These are phyloP conservation scores for Drosophila kikkawai DNA, from an alignment of 1,140 invertebrate genomes.

Conservation along the genomic window DNA sequence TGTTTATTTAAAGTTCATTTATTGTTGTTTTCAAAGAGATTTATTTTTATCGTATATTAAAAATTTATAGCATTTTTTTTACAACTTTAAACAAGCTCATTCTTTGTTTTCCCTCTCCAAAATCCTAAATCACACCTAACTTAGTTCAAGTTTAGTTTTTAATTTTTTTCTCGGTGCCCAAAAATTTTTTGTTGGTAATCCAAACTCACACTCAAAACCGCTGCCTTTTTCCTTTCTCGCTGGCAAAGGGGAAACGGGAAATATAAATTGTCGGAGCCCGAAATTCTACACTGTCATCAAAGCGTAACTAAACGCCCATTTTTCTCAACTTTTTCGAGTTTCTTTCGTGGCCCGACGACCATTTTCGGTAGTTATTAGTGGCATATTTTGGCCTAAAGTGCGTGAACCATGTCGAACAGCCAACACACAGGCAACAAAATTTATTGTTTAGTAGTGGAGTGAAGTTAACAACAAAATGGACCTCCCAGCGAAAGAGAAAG, in stretches of 20 bases:
- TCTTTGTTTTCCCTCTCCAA: too few species aligned
- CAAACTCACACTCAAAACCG: slow-evolving; percentile 11
- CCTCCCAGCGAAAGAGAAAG: slow-evolving; percentile 66
- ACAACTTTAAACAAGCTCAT: too few species aligned
- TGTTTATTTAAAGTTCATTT: too few species aligned
- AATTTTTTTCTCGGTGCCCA: slow-evolving; percentile 1
- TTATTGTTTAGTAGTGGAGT: slow-evolving; percentile 70
- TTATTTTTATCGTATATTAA: too few species aligned
- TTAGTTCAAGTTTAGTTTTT: neutral
- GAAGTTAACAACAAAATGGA: slow-evolving; percentile 82
- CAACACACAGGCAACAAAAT: slow-evolving; percentile 71
- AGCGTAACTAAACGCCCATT: slow-evolving; percentile 84
- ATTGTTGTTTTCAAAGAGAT: too few species aligned
- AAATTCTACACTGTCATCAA: slow-evolving; percentile 83
- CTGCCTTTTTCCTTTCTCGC: slow-evolving; percentile 33
- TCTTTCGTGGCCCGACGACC: slow-evolving; percentile 47
- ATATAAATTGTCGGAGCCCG: slow-evolving; percentile 71
- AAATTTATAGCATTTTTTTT: too few species aligned
- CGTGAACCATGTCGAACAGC: slow-evolving; percentile 80
- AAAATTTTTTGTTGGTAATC: slow-evolving; percentile 47
- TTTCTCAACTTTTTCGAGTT: slow-evolving; percentile 74
- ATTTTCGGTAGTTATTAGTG: slow-evolving; percentile 84
- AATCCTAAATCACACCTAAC: too few species aligned
- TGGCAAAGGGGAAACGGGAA: slow-evolving; percentile 62
- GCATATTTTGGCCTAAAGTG: slow-evolving; percentile 84